A percentile compares a stretch with the other conserved stretches of the same genome.
Conservation (phyloP, 2,888 invertebrate genomes). For the Timema podura region DNA sequence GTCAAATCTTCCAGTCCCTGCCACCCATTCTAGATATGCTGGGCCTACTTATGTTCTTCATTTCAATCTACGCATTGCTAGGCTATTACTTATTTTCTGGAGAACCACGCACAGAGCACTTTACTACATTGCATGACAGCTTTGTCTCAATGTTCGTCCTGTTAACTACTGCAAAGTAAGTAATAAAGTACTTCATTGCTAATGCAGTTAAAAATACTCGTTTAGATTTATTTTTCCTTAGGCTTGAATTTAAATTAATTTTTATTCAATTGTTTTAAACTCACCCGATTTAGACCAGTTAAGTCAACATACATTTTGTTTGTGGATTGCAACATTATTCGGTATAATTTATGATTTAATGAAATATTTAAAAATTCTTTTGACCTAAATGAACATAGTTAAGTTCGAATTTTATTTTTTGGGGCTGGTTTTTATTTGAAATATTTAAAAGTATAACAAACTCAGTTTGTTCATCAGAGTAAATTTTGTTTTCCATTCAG, state of each 20-base stretch:
- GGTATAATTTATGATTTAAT: no score
- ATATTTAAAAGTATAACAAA: no score
- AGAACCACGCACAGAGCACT: slow-evolving; percentile 69
- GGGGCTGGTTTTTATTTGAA: no score
- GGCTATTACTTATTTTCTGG: slow-evolving; percentile 79
- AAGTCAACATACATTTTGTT: no score
- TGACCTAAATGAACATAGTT: no score
- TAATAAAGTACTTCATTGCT: slow-evolving; percentile 32
- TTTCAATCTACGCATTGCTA: slow-evolving; percentile 74
- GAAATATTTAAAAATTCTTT: no score
- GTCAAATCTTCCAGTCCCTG: slow-evolving; percentile 76
- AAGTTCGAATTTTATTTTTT: no score
- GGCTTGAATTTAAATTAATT: neutral
- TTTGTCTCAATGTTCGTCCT: slow-evolving; percentile 86
- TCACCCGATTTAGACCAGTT: no score
- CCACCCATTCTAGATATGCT: slow-evolving; percentile 88
- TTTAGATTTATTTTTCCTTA: neutral
- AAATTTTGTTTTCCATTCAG: no score
- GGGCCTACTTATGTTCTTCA: slow-evolving; percentile 76
- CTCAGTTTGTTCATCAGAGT: no score
- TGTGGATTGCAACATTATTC: no score
- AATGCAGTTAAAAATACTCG: no score
- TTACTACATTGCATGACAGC: slow-evolving; percentile 71
- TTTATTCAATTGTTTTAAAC: neutral
- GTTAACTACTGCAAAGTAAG: slow-evolving; percentile 88